Percentiles rank a stretch among this genome's conserved stretches.
Evolutionary conservation across 1,140 invertebrate genomes (phyloP).

Genomic region (Scaptomyza pallida): DNA sequence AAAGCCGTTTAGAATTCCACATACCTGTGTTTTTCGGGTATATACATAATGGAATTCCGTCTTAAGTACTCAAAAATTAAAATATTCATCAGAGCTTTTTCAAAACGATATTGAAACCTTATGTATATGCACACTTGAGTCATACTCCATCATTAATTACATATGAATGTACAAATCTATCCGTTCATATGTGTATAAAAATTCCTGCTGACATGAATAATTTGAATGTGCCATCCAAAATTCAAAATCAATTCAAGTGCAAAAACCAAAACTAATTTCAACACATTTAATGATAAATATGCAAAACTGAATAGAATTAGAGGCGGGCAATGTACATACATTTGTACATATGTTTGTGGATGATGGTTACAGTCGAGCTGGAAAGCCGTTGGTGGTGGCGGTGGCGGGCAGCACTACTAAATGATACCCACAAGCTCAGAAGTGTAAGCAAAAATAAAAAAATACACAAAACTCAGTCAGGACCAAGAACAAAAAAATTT

Average conservation of each 20-base stretch:
- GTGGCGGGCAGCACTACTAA: neutral
- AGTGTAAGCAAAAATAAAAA: slow-evolving; percentile 20
- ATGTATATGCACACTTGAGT: neutral
- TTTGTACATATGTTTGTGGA: slow-evolving; percentile 2
- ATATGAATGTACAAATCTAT: neutral
- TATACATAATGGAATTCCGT: no score
- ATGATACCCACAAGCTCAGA: no score
- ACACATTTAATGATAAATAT: slow-evolving; percentile 56
- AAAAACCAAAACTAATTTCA: slow-evolving; percentile 58
- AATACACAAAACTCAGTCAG: slow-evolving; percentile 21
- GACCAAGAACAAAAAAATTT: slow-evolving; percentile 28
- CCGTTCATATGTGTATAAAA: neutral
- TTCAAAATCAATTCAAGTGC: slow-evolving; percentile 46
- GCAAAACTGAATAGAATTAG: slow-evolving; percentile 55
- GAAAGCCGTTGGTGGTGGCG: neutral
- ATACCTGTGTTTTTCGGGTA: no score
- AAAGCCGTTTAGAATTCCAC: no score
- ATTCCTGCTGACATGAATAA: neutral
- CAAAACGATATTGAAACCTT: neutral
- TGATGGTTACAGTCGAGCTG: neutral
- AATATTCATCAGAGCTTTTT: no score
- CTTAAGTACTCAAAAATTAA: no score
- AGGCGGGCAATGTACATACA: slow-evolving; percentile 7
- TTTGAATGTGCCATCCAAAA: slow-evolving; percentile 23
- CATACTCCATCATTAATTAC: neutral